A percentile compares a stretch with the other conserved stretches of the same genome.
These are phyloP conservation scores for Phyllotis vaccarum DNA, from an alignment of 2,797 vertebrate genomes.

Conservation along the genomic window DNA sequence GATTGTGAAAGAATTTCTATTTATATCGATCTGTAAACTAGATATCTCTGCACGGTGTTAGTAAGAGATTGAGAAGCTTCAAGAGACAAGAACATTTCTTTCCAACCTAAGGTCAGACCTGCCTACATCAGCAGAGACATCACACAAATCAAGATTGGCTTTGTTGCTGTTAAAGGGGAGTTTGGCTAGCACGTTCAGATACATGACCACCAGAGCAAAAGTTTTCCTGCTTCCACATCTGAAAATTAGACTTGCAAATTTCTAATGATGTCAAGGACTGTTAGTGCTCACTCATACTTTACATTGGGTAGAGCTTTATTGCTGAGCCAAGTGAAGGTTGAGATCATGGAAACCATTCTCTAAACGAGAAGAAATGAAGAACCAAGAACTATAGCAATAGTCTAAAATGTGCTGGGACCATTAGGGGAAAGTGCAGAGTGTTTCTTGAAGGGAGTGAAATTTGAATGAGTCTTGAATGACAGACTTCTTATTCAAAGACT, in stretches of 20 bases:
- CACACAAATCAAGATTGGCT: background rate
- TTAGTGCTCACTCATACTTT: accelerated
- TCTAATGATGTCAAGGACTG: background rate
- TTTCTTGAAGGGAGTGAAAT: background rate
- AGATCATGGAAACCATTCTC: background rate
- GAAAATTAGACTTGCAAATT: background rate
- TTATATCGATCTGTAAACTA: background rate
- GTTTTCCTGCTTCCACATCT: background rate
- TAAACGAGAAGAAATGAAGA: background rate
- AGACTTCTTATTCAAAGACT: background rate
- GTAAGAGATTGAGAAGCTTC: background rate
- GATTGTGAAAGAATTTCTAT: background rate
- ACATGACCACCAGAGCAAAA: background rate
- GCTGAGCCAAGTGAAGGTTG: background rate
- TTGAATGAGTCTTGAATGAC: background rate
- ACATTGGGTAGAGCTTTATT: background rate
- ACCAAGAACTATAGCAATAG: background rate
- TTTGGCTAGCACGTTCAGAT: background rate
- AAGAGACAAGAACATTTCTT: background rate
- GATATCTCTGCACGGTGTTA: background rate
- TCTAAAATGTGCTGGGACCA: background rate
- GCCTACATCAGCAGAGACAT: background rate
- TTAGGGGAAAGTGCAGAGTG: background rate
- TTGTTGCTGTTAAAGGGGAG: background rate
- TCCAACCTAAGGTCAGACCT: background rate